Evolutionary conservation across 2,113 vertebrate genomes (phyloP), one percentile per base, ranked within the genome.

Genomic region (Zosterops pallidus): DNA sequence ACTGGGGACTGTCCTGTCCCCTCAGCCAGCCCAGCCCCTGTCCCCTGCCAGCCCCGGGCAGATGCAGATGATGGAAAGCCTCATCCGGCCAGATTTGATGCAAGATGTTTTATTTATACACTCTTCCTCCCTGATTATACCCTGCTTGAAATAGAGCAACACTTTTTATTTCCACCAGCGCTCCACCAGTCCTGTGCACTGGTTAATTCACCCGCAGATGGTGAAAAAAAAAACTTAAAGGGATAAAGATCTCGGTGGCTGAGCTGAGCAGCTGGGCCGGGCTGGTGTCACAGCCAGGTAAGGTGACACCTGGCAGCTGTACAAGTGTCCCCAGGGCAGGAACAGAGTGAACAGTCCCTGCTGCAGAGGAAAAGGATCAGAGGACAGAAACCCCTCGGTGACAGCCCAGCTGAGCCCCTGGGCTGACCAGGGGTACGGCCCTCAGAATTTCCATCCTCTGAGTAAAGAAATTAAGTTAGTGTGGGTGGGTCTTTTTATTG

Each of bases 381-480:
- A 62, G 74, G 39, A 21, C 23, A 11, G 63, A 2, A 47, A 15
- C 12, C 5, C 24, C 63, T 39, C 2, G 2, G 3, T 6, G 78
- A 12, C 15, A 69, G 60, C 49, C 10, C 18, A 5, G 41, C 59
- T 18, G 53, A 39, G 84, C 72, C 47, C 57, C 10, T 0, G 1
- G 33, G 37, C 46, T 60, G 65, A 7, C 37, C 14, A 0, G 2
- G 16, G 55, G 70, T 41, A 6, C 5, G 0, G 6, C 37, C 49
- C 4, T 19, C 60, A n/a, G 21, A 14, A 9, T 5, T 39, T 12
- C 41, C 71, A 12, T 14, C 71, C 29, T 21, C 28, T 2, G 2
- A 3, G 60, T 1, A 2, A 9, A 11, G 11, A 9, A 3, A 9
- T 10, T 0, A 9, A 47, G 29, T 5, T 2, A 3, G 7, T 11